These are phyloP conservation scores for Onychostoma macrolepis DNA, from an alignment of 2,113 vertebrate genomes.

Conservation along the genomic window DNA sequence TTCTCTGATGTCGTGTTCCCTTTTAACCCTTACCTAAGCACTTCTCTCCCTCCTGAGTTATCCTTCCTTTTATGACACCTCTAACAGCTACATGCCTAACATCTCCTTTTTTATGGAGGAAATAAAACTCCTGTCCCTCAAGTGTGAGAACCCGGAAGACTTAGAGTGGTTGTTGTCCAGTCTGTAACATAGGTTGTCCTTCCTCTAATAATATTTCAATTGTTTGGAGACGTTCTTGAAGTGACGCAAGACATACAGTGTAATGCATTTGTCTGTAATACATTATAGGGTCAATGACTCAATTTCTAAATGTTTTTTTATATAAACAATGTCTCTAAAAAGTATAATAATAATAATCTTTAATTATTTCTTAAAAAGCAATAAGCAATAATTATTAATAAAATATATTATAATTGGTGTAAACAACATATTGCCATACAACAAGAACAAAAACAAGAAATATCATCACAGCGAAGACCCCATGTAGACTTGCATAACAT, in stretches of 20 bases:
- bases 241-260: too few relatives aligned
- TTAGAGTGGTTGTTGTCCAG: constrained; percentile 36
- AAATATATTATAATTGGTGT: too few relatives aligned
- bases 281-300: neutral
- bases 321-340: neutral
- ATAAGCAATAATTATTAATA: too few relatives aligned
- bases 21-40: constrained; percentile 44
- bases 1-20: constrained; percentile 39
- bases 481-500: too few relatives aligned
- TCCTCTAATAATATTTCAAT: neutral
- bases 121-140: constrained; percentile 32
- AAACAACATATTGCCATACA: too few relatives aligned
- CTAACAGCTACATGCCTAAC: constrained; percentile 47
- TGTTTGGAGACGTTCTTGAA: neutral
- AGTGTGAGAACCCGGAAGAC: neutral
- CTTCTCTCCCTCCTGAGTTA: constrained; percentile 41
- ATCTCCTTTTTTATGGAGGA: constrained; percentile 34
- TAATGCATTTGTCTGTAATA: neutral
- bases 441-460: too few relatives aligned
- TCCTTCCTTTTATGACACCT: constrained; percentile 44
- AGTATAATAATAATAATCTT: neutral
- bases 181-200: neutral
- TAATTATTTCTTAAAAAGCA: neutral
- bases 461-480: too few relatives aligned
- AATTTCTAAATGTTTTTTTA: neutral